Evolutionary conservation across 1,140 invertebrate species (phyloP), one percentile per base, ranked within the genome.

Genomic region (Augochlora pura): DNA sequence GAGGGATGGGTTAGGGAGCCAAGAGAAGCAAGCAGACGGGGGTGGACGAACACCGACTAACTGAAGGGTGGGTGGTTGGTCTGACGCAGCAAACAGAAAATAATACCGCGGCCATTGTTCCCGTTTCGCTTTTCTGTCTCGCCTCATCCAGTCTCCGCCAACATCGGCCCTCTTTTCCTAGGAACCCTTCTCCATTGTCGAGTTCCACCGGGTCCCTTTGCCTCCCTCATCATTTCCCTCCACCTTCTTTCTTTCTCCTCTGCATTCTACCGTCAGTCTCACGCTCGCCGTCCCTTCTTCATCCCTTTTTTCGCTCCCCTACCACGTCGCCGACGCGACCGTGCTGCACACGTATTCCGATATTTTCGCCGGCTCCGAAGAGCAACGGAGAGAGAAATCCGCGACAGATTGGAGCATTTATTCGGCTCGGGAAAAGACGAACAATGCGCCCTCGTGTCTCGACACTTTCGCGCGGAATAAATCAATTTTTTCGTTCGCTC

Each of bases 51-150:
- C 66, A 72, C 77, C 27, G 66, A 39, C 78, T 81, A 66, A 66
- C 68, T 27, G 75, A 66, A 38, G 54, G 21, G 66, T 25, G 82
- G 71, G 67, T 63, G 82, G 63, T 72, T 68, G 81, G 87, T 77
- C 85, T 87, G 87, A 88, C 81, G 87, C 85, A 82, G 85, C 83
- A 87, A 88, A 88, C 83, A 88, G 85, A 86, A 88, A 88, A 88
- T 88, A 88, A 88, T 88, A 88, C 80, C 79, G 76, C 70, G 74
- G 59, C 72, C 78, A 88, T 88, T 88, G 85, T 88, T 84, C 80
- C 63, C 79, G 74, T 81, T 87, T 86, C 63, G 79, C 71, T 81
- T 75, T 77, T 79, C 81, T 66, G 60, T 86, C 76, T 52, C 74
- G 77, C 52, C 84, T 81, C 72, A 78, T 84, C 82, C 77, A 72